These are phyloP conservation scores for Macrobrachium rosenbergii DNA, from an alignment of 1,140 invertebrate genomes.

Conservation along the genomic window DNA sequence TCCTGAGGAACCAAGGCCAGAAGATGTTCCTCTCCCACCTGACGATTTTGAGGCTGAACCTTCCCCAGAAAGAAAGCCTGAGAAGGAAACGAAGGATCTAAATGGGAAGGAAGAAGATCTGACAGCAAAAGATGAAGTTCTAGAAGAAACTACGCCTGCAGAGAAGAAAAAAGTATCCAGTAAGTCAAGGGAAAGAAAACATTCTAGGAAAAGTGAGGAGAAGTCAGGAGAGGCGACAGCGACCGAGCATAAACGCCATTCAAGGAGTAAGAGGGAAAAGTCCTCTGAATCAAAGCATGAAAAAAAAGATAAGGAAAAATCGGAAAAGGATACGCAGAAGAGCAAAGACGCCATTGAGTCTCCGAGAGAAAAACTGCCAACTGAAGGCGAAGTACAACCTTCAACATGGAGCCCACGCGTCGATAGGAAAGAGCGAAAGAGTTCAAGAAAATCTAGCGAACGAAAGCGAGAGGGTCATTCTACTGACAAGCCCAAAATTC, in stretches of 20 bases:
- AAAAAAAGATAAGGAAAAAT: neutral
- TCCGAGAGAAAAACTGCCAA: neutral
- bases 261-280: neutral
- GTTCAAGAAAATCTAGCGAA: conserved; percentile 1
- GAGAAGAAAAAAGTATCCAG: neutral
- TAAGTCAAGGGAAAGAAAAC: neutral
- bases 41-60: conserved; percentile 1
- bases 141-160: neutral
- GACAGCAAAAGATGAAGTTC: neutral
- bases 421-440: conserved; percentile 18
- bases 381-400: neutral
- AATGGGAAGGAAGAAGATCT: neutral
- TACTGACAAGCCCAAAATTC: conserved; percentile 2
- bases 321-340: neutral
- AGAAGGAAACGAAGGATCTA: neutral
- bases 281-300: neutral
- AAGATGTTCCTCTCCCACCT: neutral
- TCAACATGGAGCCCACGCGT: conserved; percentile 23
- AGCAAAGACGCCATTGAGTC: neutral
- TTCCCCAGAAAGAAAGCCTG: neutral
- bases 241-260: neutral
- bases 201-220: neutral
- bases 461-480: conserved; percentile 17
- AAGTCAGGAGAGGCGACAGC: conserved; percentile 16
- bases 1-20: neutral